Conservation (phyloP, 2,888 invertebrate genomes). For the Buathra laborator region DNA sequence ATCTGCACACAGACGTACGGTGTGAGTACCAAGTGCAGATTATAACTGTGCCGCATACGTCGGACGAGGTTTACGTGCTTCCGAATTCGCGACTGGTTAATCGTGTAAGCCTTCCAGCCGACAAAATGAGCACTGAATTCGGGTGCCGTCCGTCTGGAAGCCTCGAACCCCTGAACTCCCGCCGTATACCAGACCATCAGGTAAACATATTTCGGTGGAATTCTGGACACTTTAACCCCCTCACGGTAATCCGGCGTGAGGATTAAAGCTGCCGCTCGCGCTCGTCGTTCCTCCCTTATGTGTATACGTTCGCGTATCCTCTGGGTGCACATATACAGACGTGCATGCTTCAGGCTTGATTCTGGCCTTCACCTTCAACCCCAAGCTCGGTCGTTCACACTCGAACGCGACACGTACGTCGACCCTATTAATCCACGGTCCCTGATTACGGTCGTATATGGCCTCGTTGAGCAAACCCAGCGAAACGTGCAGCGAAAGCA, state of each 20-base stretch:
- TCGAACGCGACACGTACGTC: slow-evolving; percentile 51
- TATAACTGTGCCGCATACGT: slow-evolving; percentile 39
- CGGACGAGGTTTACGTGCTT: slow-evolving; percentile 60
- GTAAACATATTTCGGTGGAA: slow-evolving; percentile 70
- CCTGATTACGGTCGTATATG: slow-evolving; percentile 62
- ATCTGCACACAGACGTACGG: slow-evolving; percentile 6
- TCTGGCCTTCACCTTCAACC: slow-evolving; percentile 66
- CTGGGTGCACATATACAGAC: not conserved
- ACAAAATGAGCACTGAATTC: slow-evolving; percentile 64
- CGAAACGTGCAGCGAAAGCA: slow-evolving; percentile 13
- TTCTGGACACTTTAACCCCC: slow-evolving; percentile 69
- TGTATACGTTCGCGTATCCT: slow-evolving; percentile 13
- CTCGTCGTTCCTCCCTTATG: slow-evolving; percentile 44
- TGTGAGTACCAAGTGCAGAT: slow-evolving; percentile 16
- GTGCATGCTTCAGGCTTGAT: slow-evolving; percentile 22
- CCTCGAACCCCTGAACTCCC: slow-evolving; percentile 5
- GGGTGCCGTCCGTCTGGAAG: slow-evolving; percentile 47
- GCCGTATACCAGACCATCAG: slow-evolving; percentile 50
- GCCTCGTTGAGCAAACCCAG: slow-evolving; percentile 47
- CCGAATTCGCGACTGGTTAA: slow-evolving; percentile 67
- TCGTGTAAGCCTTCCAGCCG: slow-evolving; percentile 66
- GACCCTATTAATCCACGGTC: slow-evolving; percentile 63
- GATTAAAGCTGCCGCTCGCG: slow-evolving; percentile 66
- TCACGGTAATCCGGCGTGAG: slow-evolving; percentile 66
- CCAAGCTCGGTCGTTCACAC: slow-evolving; percentile 55